Evolutionary conservation across 2,797 vertebrate species (phyloP), one percentile per base, ranked within the genome.

Genomic region (Brachyrhaphis roseni): DNA sequence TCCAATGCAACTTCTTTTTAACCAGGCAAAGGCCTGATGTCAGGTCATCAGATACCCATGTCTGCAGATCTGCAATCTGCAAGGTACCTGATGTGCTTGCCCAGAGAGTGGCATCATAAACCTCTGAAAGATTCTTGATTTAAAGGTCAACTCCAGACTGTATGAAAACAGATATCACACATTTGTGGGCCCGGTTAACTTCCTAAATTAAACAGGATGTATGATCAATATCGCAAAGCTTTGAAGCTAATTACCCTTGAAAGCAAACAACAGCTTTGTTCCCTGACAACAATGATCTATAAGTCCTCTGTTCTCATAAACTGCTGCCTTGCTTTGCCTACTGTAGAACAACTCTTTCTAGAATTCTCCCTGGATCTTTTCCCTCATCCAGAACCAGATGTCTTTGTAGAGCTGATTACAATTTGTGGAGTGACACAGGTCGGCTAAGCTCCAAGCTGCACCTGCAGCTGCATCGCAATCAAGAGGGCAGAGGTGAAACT

Each of bases 401-500:
- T 91, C 85, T 78, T 75, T 31, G n/a, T 78, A 75, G 74, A 81
- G 87, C 86, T 94, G 91, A 94, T 94, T 92, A 86, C 80, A 46
- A 86, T 92, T 90, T 84, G 86, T 89, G 75, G 84, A 90, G 78
- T 84, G 84, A 84, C 82, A 79, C 3, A 18, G 82, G 86, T 86
- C 80, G 45, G 79, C 39, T 8, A 87, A 84, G 79, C 83, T 88
- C 80, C 84, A 88, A 93, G 89, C 91, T 92, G 87, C 83, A 89
- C 74, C 78, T 53, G 20, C 91, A 93, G 91, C 93, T 93, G 92
- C 90, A 92, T 82, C 15, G 53, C 88, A 94, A 94, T 94, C 94
- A 94, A 55, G 72, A 82, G 85, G 84, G 80, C 85, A 86, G 76
- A 64, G 82, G 86, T 89, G 81, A 88, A 89, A 81, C 86, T 87